Evolutionary conservation across 2,797 vertebrate species (phyloP).

Genomic region (Microchirus variegatus): DNA sequence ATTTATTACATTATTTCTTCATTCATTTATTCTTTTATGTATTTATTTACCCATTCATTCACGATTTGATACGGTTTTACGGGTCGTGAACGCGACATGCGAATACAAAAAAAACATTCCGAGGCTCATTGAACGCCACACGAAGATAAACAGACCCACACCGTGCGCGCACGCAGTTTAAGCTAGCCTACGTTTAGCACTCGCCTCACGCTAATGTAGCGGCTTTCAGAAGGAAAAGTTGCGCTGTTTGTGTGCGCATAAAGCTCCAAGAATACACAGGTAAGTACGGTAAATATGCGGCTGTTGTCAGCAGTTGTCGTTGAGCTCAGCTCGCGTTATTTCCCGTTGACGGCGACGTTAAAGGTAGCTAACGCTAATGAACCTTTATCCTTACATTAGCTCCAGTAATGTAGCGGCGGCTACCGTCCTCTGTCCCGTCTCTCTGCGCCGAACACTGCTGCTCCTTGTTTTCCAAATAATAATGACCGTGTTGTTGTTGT

Average conservation of each 20-base stretch:
- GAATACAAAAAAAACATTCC: constrained; percentile 24
- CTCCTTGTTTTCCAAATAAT: neutral
- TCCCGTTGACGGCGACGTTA: neutral
- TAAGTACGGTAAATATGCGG: neutral
- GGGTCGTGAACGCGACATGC: neutral
- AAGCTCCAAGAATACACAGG: neutral
- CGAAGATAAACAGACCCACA: constrained; percentile 58
- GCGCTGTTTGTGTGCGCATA: neutral
- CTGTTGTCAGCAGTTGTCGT: neutral
- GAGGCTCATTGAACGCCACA: constrained; percentile 28
- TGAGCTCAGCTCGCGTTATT: neutral
- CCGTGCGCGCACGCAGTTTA: neutral
- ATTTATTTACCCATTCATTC: too few relatives aligned
- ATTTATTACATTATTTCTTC: too few relatives aligned
- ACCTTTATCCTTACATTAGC: too few relatives aligned
- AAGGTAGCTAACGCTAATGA: constrained; percentile 29
- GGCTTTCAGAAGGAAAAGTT: neutral
- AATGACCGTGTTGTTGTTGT: too few relatives aligned
- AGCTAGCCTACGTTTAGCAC: too few relatives aligned
- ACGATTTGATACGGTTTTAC: too few relatives aligned
- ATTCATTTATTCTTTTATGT: too few relatives aligned
- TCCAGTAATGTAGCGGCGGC: neutral
- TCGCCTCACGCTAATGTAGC: neutral
- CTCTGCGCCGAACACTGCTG: fast-evolving
- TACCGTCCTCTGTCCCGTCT: fast-evolving